Evolutionary conservation across 2,888 invertebrate genomes (phyloP).

Genomic region (Lasius platythorax): DNA sequence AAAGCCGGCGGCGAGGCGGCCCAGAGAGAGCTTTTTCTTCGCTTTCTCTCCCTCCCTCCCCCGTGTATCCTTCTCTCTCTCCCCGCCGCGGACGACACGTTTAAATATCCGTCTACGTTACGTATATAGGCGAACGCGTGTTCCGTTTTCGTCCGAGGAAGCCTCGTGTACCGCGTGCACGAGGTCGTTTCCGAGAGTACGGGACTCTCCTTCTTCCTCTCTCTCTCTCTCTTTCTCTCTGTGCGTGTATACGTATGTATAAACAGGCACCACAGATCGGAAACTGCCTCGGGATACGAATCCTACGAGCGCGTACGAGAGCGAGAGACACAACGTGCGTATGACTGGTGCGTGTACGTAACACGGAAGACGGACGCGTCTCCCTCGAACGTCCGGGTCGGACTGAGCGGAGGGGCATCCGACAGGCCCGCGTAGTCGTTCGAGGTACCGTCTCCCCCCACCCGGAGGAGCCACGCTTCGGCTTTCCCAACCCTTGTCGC

Average conservation of each 20-base stretch:
- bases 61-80: constrained; percentile 48
- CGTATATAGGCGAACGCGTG: constrained; percentile 1
- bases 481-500: constrained; percentile 72
- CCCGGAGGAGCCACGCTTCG: constrained; percentile 82
- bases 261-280: constrained; percentile 12
- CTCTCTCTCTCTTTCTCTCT: background rate
- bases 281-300: background rate
- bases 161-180: constrained; percentile 43
- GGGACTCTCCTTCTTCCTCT: constrained; percentile 27
- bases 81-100: constrained; percentile 26
- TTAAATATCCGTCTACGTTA: constrained; percentile 29
- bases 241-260: constrained; percentile 25
- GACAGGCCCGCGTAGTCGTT: constrained; percentile 77
- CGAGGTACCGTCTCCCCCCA: constrained; percentile 82
- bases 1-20: constrained; percentile 78
- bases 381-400: constrained; percentile 84
- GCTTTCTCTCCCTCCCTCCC: constrained; percentile 68
- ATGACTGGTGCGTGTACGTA: constrained; percentile 63
- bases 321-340: constrained; percentile 66
- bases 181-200: constrained; percentile 29
- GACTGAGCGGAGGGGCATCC: constrained; percentile 81
- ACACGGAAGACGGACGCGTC: constrained; percentile 76
- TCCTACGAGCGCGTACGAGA: constrained; percentile 37
- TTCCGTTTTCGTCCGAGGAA: constrained; percentile 17
- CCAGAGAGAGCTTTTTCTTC: constrained; percentile 74